Percentiles rank a stretch among this genome's conserved stretches.
phyloP scores from a whole-genome alignment of 2,888 invertebrate species.

The Conistra vaccinii region DNA sequence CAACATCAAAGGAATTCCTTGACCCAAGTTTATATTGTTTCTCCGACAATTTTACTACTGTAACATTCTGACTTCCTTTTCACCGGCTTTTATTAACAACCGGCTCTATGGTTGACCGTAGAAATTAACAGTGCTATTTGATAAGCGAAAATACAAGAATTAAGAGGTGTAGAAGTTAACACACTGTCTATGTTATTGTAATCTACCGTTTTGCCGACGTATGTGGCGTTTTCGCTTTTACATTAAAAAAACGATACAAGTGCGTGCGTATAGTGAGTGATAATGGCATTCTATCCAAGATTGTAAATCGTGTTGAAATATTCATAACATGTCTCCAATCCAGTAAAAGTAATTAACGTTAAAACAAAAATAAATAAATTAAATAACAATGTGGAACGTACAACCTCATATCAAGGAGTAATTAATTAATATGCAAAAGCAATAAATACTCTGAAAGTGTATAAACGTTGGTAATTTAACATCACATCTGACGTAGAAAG shows the following conservation, averaged over 20 bases:
- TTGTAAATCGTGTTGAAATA: constrained; percentile 19
- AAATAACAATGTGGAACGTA: constrained; percentile 8
- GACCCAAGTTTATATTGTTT: constrained; percentile 39
- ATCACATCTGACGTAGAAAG: constrained; percentile 64
- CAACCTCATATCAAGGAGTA: constrained; percentile 22
- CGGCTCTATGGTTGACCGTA: constrained; percentile 34
- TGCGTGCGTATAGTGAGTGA: constrained; percentile 43
- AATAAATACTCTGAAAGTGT: constrained; percentile 46
- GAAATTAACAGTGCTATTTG: constrained; percentile 20
- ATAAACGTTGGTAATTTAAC: constrained; percentile 60
- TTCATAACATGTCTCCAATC: constrained; percentile 1
- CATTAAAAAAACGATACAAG: constrained; percentile 19
- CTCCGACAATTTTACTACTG: constrained; percentile 3
- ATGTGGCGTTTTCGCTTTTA: constrained; percentile 37
- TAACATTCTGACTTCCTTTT: constrained; percentile 27
- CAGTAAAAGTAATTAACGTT: not conserved
- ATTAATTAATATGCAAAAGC: constrained; percentile 56
- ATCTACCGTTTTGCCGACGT: constrained; percentile 8
- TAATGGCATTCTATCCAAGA: constrained; percentile 16
- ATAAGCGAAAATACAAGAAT: constrained; percentile 9
- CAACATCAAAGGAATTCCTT: constrained; percentile 28
- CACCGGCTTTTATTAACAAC: constrained; percentile 15
- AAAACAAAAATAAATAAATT: constrained; percentile 13
- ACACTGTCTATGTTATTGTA: not conserved
- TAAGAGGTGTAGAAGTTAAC: not conserved